These are phyloP conservation scores for Mesorhabditis sp. DNA, from an alignment of 2,888 invertebrate genomes.

Conservation along the genomic window DNA sequence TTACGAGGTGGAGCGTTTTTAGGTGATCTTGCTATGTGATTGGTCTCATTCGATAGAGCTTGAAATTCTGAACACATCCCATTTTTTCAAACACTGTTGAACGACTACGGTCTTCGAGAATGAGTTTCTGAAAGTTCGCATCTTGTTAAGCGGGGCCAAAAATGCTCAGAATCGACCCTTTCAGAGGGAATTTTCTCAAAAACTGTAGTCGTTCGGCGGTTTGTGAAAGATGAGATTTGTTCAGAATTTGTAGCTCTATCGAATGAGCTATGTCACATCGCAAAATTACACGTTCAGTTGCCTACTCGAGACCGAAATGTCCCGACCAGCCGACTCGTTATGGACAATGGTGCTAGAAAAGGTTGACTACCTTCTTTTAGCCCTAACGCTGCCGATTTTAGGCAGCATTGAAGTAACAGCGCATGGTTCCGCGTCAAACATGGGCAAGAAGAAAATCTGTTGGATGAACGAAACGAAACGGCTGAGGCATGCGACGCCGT, in stretches of 20 bases:
- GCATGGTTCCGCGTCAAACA: neutral
- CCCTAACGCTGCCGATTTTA: neutral
- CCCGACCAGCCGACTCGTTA: constrained; percentile 27
- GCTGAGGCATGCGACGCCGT: neutral
- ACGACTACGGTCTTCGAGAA: too few species aligned
- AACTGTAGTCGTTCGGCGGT: too few species aligned
- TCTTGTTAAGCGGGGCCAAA: too few species aligned
- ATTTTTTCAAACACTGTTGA: too few species aligned
- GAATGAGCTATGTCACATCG: too few species aligned
- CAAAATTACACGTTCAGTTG: constrained; percentile 21
- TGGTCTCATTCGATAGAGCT: too few species aligned
- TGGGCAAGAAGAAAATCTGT: neutral
- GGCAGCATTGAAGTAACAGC: neutral
- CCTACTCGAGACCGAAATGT: constrained; percentile 47
- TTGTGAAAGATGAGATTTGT: too few species aligned
- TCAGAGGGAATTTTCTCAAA: too few species aligned
- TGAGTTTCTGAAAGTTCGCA: too few species aligned
- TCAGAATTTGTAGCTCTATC: too few species aligned
- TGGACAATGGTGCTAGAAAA: constrained; percentile 28
- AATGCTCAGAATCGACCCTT: too few species aligned
- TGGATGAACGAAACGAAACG: neutral
- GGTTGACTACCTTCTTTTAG: constrained; percentile 8
- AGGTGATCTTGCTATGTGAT: neutral
- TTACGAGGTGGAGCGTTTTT: neutral
- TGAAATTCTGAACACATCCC: too few species aligned